phyloP scores from a whole-genome alignment of 1,140 invertebrate species.

The Heliconius melpomene region DNA sequence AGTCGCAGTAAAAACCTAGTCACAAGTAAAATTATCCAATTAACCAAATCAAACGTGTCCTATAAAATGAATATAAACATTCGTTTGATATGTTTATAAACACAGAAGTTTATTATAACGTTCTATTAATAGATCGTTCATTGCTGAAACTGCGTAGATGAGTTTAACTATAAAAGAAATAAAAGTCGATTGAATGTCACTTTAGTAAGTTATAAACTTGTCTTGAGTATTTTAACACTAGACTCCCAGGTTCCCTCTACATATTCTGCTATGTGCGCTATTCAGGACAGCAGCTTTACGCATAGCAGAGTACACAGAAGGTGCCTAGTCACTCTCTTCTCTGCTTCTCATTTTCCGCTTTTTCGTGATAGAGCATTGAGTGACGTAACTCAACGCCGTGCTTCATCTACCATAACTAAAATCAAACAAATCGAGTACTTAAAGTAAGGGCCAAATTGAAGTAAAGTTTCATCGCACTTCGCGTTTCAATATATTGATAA shows the following conservation, averaged over 20 bases:
- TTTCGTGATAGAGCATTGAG: not conserved
- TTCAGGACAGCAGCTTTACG: not conserved
- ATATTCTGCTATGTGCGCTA: too few species aligned
- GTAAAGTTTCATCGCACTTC: slow-evolving; percentile 13
- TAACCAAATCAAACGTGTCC: not conserved
- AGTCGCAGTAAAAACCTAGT: too few species aligned
- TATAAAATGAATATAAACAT: slow-evolving; percentile 9
- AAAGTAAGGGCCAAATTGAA: not conserved
- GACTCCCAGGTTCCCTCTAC: too few species aligned
- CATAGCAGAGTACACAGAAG: not conserved
- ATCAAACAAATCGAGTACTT: not conserved
- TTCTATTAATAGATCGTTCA: not conserved
- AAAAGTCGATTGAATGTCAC: not conserved
- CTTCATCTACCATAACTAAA: too few species aligned
- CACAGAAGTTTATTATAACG: not conserved
- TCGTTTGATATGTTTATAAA: not conserved
- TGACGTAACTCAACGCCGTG: not conserved
- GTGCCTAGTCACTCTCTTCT: not conserved
- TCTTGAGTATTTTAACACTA: not conserved
- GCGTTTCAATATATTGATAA: slow-evolving; percentile 39
- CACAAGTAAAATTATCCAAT: not conserved
- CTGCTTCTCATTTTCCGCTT: not conserved
- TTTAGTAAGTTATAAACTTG: not conserved
- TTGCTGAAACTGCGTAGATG: slow-evolving; percentile 5
- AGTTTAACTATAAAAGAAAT: not conserved